These are phyloP conservation scores for Heterohyrax brucei DNA, from an alignment of 2,797 vertebrate genomes.

Conservation along the genomic window DNA sequence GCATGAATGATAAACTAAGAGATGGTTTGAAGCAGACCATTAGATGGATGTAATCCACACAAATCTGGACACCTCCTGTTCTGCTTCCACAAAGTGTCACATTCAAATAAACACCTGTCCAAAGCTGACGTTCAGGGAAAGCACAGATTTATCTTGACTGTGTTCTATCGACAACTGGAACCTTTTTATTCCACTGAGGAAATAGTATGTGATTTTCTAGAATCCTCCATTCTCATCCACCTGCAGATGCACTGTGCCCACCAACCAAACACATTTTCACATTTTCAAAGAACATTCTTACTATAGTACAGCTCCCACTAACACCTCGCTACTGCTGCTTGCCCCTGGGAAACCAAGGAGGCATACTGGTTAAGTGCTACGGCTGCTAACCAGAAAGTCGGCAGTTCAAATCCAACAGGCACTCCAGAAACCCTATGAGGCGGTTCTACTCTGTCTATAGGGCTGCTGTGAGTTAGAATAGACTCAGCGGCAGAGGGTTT, in stretches of 20 bases:
- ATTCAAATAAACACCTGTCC: background rate
- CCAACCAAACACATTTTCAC: background rate
- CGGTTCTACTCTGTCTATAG: too few species aligned
- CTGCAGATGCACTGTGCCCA: background rate
- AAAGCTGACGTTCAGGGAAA: background rate
- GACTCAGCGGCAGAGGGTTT: too few species aligned
- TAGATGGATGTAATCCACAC: background rate
- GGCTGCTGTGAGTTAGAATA: too few species aligned
- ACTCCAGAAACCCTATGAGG: too few species aligned
- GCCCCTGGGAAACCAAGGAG: too few species aligned
- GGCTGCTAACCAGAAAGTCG: too few species aligned
- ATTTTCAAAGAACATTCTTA: background rate
- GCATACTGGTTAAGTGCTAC: too few species aligned
- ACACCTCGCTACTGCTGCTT: too few species aligned
- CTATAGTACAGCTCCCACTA: background rate
- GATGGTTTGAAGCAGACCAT: background rate
- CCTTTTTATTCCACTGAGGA: background rate
- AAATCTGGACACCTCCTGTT: background rate
- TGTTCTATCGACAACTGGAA: background rate
- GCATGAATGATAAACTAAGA: background rate
- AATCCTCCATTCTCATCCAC: background rate
- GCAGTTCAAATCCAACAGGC: too few species aligned
- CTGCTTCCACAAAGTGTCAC: background rate
- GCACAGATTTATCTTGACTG: conserved; percentile 16
- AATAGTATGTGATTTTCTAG: background rate